A percentile compares a stretch with the other conserved stretches of the same genome.
phyloP scores from a whole-genome alignment of 2,113 vertebrate species.

The Ptychochromis oligacanthus region DNA sequence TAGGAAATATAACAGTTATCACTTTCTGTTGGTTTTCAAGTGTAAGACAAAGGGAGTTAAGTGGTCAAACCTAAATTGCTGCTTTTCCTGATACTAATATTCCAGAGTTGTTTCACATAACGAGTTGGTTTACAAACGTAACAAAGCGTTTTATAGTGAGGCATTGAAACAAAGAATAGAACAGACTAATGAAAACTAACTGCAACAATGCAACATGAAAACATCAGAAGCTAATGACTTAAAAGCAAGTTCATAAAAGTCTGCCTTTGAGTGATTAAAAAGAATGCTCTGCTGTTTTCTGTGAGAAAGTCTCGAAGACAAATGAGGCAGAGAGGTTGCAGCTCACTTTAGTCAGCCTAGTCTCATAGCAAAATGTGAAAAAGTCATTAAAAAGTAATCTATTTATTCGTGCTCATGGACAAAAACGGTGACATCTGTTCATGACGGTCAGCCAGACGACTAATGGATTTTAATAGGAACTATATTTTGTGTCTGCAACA shows the following conservation, averaged over 20 bases:
- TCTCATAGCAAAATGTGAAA: background rate
- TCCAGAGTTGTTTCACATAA: background rate
- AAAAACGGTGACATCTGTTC: background rate
- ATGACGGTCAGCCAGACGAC: background rate
- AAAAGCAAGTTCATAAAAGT: constrained; percentile 24
- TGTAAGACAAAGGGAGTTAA: background rate
- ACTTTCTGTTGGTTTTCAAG: background rate
- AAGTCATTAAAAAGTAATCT: too few species aligned
- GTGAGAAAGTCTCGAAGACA: background rate
- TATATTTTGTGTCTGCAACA: background rate
- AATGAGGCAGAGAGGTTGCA: background rate
- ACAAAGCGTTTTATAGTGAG: background rate
- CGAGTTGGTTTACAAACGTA: background rate
- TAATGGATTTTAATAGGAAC: background rate
- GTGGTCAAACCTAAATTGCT: background rate
- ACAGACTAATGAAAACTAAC: background rate
- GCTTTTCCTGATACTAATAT: background rate
- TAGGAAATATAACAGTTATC: background rate
- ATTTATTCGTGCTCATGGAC: too few species aligned
- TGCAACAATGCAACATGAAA: constrained; percentile 1
- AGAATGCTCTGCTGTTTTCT: background rate
- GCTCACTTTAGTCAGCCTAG: background rate
- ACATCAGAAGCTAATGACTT: background rate
- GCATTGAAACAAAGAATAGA: background rate
- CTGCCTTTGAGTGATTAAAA: constrained; percentile 6